phyloP scores from a whole-genome alignment of 2,113 vertebrate genomes.

The Electrona antarctica region DNA sequence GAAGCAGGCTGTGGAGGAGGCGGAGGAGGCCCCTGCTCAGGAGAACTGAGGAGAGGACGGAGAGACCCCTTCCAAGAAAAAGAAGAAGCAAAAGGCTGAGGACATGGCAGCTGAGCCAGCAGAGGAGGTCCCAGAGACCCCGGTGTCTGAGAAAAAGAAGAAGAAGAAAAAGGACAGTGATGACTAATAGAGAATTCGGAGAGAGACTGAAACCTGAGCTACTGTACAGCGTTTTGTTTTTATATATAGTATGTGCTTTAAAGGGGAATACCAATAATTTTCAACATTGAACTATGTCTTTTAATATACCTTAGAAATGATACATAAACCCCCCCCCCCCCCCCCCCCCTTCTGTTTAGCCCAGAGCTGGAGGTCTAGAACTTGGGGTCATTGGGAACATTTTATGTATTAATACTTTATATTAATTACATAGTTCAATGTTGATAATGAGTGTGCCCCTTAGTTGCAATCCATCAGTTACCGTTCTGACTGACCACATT shows the following conservation, averaged over 20 bases:
- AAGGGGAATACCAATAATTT: no score
- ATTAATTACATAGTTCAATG: no score
- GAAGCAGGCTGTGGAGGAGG: slow-evolving; percentile 62
- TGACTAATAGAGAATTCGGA: slow-evolving; percentile 19
- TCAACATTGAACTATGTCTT: no score
- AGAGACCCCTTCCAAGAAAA: slow-evolving; percentile 72
- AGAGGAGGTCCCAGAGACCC: slow-evolving; percentile 39
- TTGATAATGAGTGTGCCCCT: no score
- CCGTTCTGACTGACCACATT: no score
- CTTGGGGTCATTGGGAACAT: no score
- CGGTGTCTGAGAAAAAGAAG: slow-evolving; percentile 41
- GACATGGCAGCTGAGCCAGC: slow-evolving; percentile 10
- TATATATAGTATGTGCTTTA: not conserved
- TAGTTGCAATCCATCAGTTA: no score
- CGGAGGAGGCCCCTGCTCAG: not conserved
- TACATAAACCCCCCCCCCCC: no score
- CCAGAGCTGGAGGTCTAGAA: no score
- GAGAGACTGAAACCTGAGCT: slow-evolving; percentile 33
- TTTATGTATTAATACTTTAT: no score
- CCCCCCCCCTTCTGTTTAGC: no score
- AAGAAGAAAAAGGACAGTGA: slow-evolving; percentile 19
- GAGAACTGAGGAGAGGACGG: slow-evolving; percentile 60
- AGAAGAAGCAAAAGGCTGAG: slow-evolving; percentile 73
- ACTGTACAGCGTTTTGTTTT: slow-evolving; percentile 72
- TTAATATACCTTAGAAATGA: no score